phyloP scores from a whole-genome alignment of 2,797 vertebrate species.

The Falco novaeseelandiae region DNA sequence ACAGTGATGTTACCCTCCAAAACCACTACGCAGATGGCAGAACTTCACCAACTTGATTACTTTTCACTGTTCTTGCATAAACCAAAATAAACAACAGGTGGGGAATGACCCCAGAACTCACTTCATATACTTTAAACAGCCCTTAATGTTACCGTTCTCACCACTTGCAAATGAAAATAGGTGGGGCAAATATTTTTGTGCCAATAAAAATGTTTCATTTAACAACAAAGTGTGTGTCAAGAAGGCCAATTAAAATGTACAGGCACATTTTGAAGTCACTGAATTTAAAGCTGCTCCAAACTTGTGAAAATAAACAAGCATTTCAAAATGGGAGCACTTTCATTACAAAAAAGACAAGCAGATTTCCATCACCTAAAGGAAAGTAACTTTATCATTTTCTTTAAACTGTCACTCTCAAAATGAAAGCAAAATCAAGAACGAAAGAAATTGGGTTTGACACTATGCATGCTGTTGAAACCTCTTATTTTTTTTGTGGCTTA shows the following conservation, averaged over 20 bases:
- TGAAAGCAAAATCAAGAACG: not conserved
- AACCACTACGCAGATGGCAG: not conserved
- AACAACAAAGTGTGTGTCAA: conserved; percentile 34
- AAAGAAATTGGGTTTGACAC: not conserved
- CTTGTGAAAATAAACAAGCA: not conserved
- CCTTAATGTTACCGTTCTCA: conserved; percentile 28
- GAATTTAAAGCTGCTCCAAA: not conserved
- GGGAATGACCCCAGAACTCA: conserved; percentile 23
- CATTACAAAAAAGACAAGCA: not conserved
- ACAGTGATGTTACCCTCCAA: not conserved
- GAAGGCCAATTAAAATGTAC: conserved; percentile 14
- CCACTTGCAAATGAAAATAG: conserved; percentile 48
- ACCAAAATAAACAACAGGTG: conserved; percentile 65
- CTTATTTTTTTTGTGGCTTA: not conserved
- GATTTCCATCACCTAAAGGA: not conserved
- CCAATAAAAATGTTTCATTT: conserved; percentile 64
- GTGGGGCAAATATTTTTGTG: conserved; percentile 18
- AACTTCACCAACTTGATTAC: not conserved
- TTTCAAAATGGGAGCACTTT: not conserved
- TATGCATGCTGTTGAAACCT: not conserved
- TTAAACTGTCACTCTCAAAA: not conserved
- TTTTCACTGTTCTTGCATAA: conserved; percentile 36
- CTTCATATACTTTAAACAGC: conserved; percentile 11
- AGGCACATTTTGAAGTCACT: not conserved
- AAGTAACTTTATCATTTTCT: not conserved